These are phyloP conservation scores for Centropus unirufus DNA, from an alignment of 2,113 vertebrate species.

Conservation along the genomic window DNA sequence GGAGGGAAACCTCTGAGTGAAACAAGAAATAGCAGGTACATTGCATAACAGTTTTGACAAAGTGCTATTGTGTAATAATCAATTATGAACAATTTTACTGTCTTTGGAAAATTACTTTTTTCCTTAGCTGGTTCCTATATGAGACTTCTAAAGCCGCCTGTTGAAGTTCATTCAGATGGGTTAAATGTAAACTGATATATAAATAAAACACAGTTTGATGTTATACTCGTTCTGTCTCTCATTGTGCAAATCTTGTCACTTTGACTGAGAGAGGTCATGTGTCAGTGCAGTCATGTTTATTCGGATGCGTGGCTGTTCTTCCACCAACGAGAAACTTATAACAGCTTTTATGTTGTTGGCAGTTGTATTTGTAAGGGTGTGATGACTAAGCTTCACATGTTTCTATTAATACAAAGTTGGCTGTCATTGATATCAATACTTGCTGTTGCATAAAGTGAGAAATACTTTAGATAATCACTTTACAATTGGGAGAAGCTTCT, in stretches of 20 bases:
- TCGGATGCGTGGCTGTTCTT: neutral
- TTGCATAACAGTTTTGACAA: neutral
- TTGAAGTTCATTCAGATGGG: neutral
- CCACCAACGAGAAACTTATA: neutral
- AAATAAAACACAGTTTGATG: neutral
- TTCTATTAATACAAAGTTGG: conserved; percentile 28
- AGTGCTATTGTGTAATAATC: neutral
- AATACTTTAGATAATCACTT: neutral
- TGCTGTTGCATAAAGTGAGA: neutral
- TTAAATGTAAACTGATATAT: neutral
- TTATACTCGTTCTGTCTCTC: neutral
- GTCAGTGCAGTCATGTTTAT: neutral
- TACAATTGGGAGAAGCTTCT: neutral
- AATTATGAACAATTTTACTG: neutral
- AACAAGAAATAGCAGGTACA: neutral
- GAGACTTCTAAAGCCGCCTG: neutral
- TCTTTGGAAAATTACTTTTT: neutral
- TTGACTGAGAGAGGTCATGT: neutral
- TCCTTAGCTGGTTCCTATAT: accelerated
- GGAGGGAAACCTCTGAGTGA: neutral
- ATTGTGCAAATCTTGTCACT: neutral
- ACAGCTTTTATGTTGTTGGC: neutral
- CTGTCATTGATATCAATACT: neutral
- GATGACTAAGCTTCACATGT: conserved; percentile 26
- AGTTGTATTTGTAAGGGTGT: neutral